A percentile compares a stretch with the other conserved stretches of the same genome.
These are phyloP conservation scores for Argyrosomus regius DNA, from an alignment of 2,797 vertebrate genomes.

Conservation along the genomic window DNA sequence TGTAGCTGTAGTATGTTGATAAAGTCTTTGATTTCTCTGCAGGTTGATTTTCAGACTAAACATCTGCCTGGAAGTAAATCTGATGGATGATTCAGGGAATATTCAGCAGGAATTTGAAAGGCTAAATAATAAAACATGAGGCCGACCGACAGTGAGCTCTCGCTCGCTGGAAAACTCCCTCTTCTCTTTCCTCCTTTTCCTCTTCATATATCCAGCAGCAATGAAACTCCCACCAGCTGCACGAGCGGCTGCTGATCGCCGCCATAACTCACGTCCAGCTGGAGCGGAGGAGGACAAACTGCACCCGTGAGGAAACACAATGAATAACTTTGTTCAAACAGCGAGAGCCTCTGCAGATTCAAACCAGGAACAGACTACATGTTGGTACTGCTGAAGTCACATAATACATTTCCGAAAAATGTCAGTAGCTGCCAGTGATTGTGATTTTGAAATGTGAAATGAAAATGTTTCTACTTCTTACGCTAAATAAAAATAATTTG, in stretches of 20 bases:
- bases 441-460: too few species aligned
- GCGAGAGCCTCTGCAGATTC: neutral
- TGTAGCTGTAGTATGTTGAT: neutral
- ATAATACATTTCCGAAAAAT: too few species aligned
- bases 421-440: too few species aligned
- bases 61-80: neutral
- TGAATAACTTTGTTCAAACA: slow-evolving; percentile 2
- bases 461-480: too few species aligned
- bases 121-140: neutral
- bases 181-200: neutral
- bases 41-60: neutral
- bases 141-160: neutral
- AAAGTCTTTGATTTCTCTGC: neutral
- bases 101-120: neutral
- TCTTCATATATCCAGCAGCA: slow-evolving; percentile 29
- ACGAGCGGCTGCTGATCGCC: slow-evolving; percentile 28
- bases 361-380: too few species aligned
- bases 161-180: neutral
- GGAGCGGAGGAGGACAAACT: slow-evolving; percentile 58
- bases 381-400: too few species aligned
- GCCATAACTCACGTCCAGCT: slow-evolving; percentile 47
- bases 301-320: slow-evolving; percentile 26
- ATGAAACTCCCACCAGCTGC: slow-evolving; percentile 52
- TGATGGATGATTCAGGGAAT: neutral
- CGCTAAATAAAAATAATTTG: too few species aligned